Base-by-base conservation (phyloP, 2,113 vertebrate species). In the Ciconia boyciana region DNA sequence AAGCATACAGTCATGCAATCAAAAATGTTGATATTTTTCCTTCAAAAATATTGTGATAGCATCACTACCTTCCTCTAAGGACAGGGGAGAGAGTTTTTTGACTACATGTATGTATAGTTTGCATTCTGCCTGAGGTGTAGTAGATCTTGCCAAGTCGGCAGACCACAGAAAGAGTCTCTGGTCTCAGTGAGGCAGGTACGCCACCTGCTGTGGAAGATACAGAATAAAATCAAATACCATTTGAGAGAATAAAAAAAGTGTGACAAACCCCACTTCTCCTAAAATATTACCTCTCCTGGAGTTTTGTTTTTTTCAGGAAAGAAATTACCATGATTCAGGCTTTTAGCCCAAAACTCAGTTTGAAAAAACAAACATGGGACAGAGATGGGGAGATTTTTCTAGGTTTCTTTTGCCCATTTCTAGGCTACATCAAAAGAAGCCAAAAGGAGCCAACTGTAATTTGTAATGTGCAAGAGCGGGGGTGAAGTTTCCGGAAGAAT, bases 181-280 rank as follows among this genome's bases (percentile, higher is more conserved):
- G 55, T 60, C 77, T 71, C 52, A 44, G 65, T 15, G 9, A 82
- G 57, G 51, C 93, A 90, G 70, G 84, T 57, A 83, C 3, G 28
- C 90, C 94, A 95, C 41, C 93, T 90, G 70, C 93, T 93, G 87
- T 79, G 61, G 72, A 76, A 83, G 54, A 55, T 36, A 52, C 9
- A 62, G 71, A 92, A 87, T 62, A 74, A 90, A 94, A 91, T 71
- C 20, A 68, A 87, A 79, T 57, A 39, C 31, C 16, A 9, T 76
- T 57, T 69, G 20, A 72, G 36, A 80, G 44, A 87, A n/a, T 22
- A 9, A 55, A 87, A 69, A 31, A 8, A 4, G 5, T 22, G 16
- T 11, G n/a, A 20, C 39, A 19, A 32, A 70, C 44, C 1, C 7
- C 57, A 36, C 8, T 72, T 39, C 22, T 44, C 13, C 51, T 68